These are phyloP conservation scores for Pachliopta kotzebuea DNA, from an alignment of 2,888 invertebrate species.

Conservation along the genomic window DNA sequence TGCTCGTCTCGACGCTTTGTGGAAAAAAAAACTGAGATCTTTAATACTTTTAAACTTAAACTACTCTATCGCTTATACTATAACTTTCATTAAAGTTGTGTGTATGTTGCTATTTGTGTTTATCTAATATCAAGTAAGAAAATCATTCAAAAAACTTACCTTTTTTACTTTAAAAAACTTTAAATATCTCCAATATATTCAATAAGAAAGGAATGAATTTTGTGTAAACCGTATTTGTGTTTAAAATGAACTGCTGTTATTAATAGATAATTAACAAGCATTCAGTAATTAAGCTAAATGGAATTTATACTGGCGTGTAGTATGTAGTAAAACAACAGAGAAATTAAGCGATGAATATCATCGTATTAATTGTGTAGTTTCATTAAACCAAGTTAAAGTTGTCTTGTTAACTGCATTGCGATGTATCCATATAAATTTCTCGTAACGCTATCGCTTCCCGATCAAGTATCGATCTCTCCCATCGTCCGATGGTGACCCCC, in stretches of 20 bases:
- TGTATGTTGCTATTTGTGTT: no score
- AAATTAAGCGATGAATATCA: conserved; percentile 16
- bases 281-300: not conserved
- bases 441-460: conserved; percentile 33
- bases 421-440: conserved; percentile 30
- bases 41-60: no score
- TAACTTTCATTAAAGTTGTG: no score
- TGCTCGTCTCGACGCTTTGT: no score
- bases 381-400: conserved; percentile 26
- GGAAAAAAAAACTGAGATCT: no score
- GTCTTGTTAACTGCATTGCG: conserved; percentile 23
- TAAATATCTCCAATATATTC: no score
- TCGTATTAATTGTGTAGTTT: conserved; percentile 25
- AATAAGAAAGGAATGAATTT: no score
- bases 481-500: conserved; percentile 37
- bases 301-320: not conserved
- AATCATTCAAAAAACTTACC: no score
- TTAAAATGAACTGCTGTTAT: not conserved
- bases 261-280: not conserved
- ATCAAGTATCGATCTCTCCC: conserved; percentile 32
- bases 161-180: no score
- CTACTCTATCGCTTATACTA: no score
- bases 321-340: not conserved
- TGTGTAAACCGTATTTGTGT: not conserved
- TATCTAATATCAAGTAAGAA: no score